A percentile compares a stretch with the other conserved stretches of the same genome.
These are phyloP conservation scores for Parnassius glacialis DNA, from an alignment of 2,888 invertebrate species.

Conservation along the genomic window DNA sequence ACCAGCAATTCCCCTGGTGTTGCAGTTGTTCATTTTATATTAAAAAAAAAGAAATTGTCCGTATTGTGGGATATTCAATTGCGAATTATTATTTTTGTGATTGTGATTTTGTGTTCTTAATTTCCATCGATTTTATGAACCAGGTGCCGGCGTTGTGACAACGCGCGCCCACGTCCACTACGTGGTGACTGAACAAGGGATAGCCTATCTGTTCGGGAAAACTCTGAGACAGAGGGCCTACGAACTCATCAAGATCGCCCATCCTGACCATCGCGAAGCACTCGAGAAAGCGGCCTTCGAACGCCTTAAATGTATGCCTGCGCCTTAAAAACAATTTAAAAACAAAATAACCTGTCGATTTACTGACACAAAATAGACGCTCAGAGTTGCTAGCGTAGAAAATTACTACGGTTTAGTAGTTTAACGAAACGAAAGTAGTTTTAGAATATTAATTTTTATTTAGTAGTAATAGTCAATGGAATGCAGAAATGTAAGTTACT, in stretches of 20 bases:
- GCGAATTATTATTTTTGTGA: too few species aligned
- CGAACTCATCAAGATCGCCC: conserved; percentile 93
- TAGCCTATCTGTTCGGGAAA: conserved; percentile 94
- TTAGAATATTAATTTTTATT: background rate
- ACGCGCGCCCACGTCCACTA: conserved; percentile 96
- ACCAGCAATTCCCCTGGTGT: too few species aligned
- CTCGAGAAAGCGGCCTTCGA: conserved; percentile 95
- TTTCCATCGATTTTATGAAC: background rate
- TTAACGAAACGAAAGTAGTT: background rate
- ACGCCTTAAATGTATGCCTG: conserved; percentile 88
- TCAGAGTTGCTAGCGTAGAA: conserved; percentile 16
- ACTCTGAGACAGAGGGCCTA: conserved; percentile 93
- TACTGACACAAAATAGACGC: too few species aligned
- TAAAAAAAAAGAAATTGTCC: too few species aligned
- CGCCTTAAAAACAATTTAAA: conserved; percentile 58
- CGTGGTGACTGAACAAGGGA: conserved; percentile 95
- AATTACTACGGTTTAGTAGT: conserved; percentile 4
- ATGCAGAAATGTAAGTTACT: background rate
- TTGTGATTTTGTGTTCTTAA: too few species aligned
- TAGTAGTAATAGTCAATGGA: background rate
- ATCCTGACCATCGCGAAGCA: conserved; percentile 91
- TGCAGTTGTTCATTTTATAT: too few species aligned
- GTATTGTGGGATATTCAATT: too few species aligned
- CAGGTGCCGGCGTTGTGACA: conserved; percentile 97
- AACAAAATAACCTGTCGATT: background rate